phyloP scores from a whole-genome alignment of 2,113 vertebrate genomes.

The Cyanoramphus novaezelandiae region DNA sequence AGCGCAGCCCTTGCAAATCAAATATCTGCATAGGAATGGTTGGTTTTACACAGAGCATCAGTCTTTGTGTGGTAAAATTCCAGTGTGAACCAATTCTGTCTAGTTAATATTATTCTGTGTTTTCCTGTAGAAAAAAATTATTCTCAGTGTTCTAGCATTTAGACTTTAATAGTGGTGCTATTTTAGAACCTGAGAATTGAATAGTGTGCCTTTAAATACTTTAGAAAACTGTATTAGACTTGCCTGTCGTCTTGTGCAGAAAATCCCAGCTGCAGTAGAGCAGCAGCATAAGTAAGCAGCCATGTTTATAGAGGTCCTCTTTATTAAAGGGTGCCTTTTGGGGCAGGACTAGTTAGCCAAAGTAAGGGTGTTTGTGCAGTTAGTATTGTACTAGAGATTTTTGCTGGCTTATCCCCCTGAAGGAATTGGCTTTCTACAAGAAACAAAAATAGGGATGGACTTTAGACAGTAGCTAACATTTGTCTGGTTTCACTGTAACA shows the following conservation, averaged over 20 bases:
- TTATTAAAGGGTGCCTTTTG: background rate
- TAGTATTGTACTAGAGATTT: background rate
- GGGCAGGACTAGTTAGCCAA: background rate
- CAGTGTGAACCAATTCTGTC: slow-evolving; percentile 16
- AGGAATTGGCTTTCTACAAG: background rate
- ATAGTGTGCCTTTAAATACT: background rate
- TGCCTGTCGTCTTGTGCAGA: accelerated
- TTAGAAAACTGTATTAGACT: background rate
- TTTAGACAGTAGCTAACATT: background rate
- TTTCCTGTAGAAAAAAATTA: background rate
- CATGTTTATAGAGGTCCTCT: background rate
- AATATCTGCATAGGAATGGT: accelerated
- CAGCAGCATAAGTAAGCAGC: background rate
- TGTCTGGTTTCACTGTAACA: background rate
- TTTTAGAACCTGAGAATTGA: background rate
- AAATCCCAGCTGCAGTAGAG: background rate
- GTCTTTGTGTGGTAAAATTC: background rate
- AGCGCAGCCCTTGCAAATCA: background rate
- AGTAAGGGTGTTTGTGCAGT: background rate
- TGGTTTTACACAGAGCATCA: background rate
- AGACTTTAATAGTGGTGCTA: background rate
- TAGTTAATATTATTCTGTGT: background rate
- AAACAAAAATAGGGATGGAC: background rate
- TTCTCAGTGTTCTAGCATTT: background rate
- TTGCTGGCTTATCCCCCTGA: background rate